Conservation (phyloP, 1,140 invertebrate species). For the Halesus radiatus region DNA sequence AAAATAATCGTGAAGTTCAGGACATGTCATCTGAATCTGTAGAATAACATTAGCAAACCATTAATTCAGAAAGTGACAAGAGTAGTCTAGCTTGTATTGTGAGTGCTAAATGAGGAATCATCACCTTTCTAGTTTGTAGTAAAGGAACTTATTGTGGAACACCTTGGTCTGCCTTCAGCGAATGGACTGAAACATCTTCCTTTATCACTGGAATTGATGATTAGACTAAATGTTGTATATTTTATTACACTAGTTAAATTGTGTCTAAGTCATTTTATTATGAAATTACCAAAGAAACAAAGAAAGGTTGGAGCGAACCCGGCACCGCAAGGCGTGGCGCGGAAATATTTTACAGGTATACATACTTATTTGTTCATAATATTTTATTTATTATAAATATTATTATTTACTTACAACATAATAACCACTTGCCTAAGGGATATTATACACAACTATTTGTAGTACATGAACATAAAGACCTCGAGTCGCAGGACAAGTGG, state of each 20-base stretch:
- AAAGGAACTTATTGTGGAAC: slow-evolving; percentile 7
- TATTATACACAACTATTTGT: slow-evolving; percentile 16
- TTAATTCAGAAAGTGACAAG: too few species aligned
- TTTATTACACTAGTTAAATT: slow-evolving; percentile 20
- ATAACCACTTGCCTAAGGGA: slow-evolving; percentile 20
- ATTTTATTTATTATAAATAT: slow-evolving; percentile 49
- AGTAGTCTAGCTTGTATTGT: too few species aligned
- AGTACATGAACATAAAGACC: not conserved
- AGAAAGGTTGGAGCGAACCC: too few species aligned
- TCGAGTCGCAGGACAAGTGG: too few species aligned
- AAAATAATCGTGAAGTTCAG: too few species aligned
- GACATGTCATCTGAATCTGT: too few species aligned
- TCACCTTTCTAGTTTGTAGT: not conserved
- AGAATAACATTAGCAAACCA: too few species aligned
- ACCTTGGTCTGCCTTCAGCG: not conserved
- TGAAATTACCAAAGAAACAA: slow-evolving; percentile 31
- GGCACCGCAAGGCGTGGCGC: not conserved
- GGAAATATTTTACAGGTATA: slow-evolving; percentile 45
- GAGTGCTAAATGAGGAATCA: not conserved
- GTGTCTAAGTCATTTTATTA: slow-evolving; percentile 28
- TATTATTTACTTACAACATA: slow-evolving; percentile 44
- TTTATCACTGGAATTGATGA: slow-evolving; percentile 23
- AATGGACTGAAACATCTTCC: not conserved
- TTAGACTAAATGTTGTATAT: slow-evolving; percentile 5
- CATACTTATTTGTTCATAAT: slow-evolving; percentile 48